Percentiles rank a stretch among this genome's conserved stretches.
phyloP scores from a whole-genome alignment of 2,888 invertebrate species.

The Microctonus hyperodae region DNA sequence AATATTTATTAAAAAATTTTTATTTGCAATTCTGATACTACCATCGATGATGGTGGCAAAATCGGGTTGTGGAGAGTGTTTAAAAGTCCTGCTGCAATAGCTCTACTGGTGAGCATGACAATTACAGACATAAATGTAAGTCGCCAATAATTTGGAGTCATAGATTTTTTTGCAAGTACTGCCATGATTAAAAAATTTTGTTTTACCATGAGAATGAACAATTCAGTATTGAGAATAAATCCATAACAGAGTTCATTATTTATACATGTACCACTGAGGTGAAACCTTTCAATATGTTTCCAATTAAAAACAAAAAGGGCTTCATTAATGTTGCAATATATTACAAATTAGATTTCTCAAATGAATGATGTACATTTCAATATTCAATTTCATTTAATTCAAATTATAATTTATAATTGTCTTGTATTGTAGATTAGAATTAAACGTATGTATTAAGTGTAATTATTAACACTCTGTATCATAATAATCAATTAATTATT shows the following conservation, averaged over 20 bases:
- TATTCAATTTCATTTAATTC: not conserved
- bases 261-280: constrained; percentile 4
- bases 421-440: not conserved
- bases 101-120: not conserved
- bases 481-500: too few relatives aligned
- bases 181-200: not conserved
- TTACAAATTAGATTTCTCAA: constrained; percentile 1
- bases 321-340: constrained; percentile 1
- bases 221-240: not conserved
- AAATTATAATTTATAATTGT: not conserved
- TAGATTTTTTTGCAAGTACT: not conserved
- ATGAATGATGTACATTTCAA: not conserved
- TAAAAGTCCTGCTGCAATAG: not conserved
- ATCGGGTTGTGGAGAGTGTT: not conserved
- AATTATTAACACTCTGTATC: too few relatives aligned
- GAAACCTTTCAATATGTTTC: constrained; percentile 2
- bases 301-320: constrained; percentile 4
- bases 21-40: not conserved
- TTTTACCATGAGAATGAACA: not conserved
- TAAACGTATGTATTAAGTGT: not conserved
- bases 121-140: not conserved
- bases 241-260: not conserved
- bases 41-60: not conserved
- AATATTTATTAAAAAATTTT: not conserved
- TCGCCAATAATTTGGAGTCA: not conserved